Percentiles rank a stretch among this genome's conserved stretches.
Evolutionary conservation across 2,797 vertebrate genomes (phyloP).

Genomic region (Manis pentadactyla): DNA sequence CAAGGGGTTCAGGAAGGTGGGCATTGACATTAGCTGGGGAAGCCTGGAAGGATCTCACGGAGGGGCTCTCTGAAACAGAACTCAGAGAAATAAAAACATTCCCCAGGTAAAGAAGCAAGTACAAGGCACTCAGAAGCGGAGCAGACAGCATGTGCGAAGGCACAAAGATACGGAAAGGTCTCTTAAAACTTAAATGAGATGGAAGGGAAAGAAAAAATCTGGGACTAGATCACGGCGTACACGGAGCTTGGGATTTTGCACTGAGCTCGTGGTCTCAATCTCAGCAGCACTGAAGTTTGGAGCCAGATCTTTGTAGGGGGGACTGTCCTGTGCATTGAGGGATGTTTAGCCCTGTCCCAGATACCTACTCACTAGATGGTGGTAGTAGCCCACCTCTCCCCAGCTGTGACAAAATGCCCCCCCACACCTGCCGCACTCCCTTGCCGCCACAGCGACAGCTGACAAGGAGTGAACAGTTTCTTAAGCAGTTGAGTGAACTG

Average conservation of each 20-base stretch:
- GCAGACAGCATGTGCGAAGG: background rate
- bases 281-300: background rate
- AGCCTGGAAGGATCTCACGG: background rate
- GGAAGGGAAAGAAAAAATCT: background rate
- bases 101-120: background rate
- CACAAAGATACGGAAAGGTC: too few species aligned
- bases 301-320: background rate
- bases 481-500: background rate
- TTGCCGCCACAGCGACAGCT: background rate
- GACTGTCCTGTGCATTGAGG: too few species aligned
- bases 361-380: too few species aligned
- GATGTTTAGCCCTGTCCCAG: background rate
- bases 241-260: background rate
- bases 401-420: background rate
- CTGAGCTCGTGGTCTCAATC: background rate
- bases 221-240: background rate
- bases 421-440: rapidly evolving
- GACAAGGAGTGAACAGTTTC: background rate
- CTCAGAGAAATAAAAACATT: background rate
- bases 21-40: background rate
- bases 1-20: background rate
- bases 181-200: background rate
- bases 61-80: background rate
- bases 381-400: background rate
- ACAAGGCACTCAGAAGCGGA: background rate